Evolutionary conservation across 2,797 vertebrate genomes (phyloP).

Genomic region (Microtus agrestis): DNA sequence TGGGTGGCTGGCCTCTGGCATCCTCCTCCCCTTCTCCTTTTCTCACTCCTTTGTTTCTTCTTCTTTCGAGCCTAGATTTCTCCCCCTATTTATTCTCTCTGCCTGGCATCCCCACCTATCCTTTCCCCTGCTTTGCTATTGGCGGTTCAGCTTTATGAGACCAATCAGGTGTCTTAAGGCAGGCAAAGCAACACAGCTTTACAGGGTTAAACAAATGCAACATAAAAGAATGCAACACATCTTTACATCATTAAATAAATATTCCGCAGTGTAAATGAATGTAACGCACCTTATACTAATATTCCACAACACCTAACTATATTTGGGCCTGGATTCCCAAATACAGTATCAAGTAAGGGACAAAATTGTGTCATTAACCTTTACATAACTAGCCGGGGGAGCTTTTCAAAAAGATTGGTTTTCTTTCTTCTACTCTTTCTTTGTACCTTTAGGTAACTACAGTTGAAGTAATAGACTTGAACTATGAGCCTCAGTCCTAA

Average conservation of each 20-base stretch:
- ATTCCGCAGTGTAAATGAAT: neutral
- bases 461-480: neutral
- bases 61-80: neutral
- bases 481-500: neutral
- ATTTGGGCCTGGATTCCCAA: neutral
- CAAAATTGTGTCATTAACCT: neutral
- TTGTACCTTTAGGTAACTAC: neutral
- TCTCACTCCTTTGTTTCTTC: neutral
- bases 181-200: neutral
- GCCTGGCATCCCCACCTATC: neutral
- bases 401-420: neutral
- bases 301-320: neutral
- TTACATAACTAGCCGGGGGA: neutral
- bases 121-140: neutral
- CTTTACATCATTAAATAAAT: neutral
- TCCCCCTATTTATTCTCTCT: neutral
- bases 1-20: too few relatives aligned
- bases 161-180: neutral
- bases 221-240: neutral
- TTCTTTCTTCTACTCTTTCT: neutral
- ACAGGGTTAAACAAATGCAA: neutral
- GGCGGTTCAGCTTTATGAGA: neutral
- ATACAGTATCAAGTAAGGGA: neutral
- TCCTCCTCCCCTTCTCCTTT: too few relatives aligned
- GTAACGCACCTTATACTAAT: neutral